Evolutionary conservation across 2,888 invertebrate genomes (phyloP), one percentile per base, ranked within the genome.

Genomic region (Conchocele bisecta): DNA sequence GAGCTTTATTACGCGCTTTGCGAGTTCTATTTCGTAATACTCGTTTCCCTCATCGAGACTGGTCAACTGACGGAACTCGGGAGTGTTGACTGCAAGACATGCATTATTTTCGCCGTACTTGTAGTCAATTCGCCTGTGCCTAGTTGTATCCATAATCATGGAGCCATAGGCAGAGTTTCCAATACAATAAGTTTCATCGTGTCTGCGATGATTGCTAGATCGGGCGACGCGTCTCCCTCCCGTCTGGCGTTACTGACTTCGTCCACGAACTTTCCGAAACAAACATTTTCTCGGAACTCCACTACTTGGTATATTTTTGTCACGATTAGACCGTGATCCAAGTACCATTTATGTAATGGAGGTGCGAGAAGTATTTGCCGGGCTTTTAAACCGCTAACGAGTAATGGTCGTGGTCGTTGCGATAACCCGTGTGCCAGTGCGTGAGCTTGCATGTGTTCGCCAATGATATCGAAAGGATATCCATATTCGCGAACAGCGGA

Each of bases 261-360:
- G 6, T 17, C 11, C 11, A 54, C 31, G 29, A 53, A 13, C 41
- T 51, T 26, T 39, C 29, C 20, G 20, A 26, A 83, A 22, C 70
- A 78, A 0, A 28, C 15, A 5, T 51, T 24, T 22, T 41, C 17
- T 13, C 22, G 41, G 7, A 41, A 41, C 15, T 41, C 41, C 68
- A 58, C 9, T n/a, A 70, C 65, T 41, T 76, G 72, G 41, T 77
- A 65, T 0, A 77, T 54, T 39, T 70, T 72, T 0, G 59, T 70
- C 0, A 79, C 65, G 2, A 24, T 33, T 17, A 79, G 24, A 1
- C 83, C 78, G 41, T 83, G 81, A 0, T 68, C 48, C 2, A 79
- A 28, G 46, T 81, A 81, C n/a, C n/a, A n/a, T n/a, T n/a, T n/a
- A n/a, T n/a, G 59, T 0, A 79, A 53, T 11, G 79, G 79, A 0